Conservation (phyloP, 2,797 vertebrate genomes). For the Anguilla megastoma region DNA sequence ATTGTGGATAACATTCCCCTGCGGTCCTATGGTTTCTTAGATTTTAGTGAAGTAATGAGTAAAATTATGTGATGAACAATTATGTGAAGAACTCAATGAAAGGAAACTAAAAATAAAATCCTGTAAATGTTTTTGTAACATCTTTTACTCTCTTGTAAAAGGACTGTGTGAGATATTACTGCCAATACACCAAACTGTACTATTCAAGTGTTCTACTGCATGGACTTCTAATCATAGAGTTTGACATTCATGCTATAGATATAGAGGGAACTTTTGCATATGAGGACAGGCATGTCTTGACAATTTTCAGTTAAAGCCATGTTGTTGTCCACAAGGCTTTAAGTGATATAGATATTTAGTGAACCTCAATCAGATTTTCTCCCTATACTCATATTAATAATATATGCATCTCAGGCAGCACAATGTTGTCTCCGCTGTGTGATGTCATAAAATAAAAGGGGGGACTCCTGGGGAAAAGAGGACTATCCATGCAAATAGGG, state of each 20-base stretch:
- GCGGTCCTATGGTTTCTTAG: background rate
- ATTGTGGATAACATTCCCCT: background rate
- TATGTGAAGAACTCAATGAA: no score
- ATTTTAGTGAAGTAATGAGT: background rate
- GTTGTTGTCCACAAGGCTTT: conserved; percentile 1
- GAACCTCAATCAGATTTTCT: background rate
- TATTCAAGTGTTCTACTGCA: background rate
- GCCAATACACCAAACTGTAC: background rate
- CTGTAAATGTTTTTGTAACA: background rate
- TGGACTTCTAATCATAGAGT: background rate
- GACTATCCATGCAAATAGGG: background rate
- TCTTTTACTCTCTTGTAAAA: background rate
- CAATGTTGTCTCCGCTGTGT: background rate
- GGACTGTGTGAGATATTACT: background rate
- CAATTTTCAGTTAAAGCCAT: background rate
- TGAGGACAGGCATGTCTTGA: background rate
- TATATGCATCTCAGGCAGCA: background rate
- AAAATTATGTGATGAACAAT: background rate
- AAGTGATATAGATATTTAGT: background rate
- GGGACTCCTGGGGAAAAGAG: background rate
- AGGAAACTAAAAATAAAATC: no score
- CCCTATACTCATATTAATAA: background rate
- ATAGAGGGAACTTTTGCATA: background rate
- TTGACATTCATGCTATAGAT: background rate
- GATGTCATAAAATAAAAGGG: background rate